Conservation (phyloP, 2,888 invertebrate species). For the Leptinotarsa peninsularis region DNA sequence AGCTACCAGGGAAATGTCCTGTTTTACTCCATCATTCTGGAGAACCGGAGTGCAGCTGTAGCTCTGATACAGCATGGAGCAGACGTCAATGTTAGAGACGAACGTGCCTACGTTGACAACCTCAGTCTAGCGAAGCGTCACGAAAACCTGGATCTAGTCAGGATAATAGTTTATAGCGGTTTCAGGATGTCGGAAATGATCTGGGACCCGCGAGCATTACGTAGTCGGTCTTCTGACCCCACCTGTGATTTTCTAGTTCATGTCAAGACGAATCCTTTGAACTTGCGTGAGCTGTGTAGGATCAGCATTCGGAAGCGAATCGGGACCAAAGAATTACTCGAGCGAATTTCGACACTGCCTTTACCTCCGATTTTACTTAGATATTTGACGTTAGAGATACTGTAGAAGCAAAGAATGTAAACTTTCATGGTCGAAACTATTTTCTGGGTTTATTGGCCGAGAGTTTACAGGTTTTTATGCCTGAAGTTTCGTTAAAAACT, state of each 20-base stretch:
- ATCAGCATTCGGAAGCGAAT: conserved; percentile 69
- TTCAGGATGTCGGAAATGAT: conserved; percentile 62
- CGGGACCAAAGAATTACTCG: conserved; percentile 59
- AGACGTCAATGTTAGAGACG: conserved; percentile 73
- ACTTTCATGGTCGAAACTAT: too few species aligned
- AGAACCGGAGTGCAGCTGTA: conserved; percentile 68
- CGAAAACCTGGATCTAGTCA: conserved; percentile 62
- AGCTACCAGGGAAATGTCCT: conserved; percentile 65
- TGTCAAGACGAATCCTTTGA: conserved; percentile 66
- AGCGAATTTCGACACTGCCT: conserved; percentile 67
- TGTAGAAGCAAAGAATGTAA: conserved; percentile 38
- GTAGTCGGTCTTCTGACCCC: conserved; percentile 56
- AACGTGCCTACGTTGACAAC: conserved; percentile 71
- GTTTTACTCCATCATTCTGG: conserved; percentile 65
- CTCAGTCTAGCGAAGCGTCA: conserved; percentile 69
- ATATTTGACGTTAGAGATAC: conserved; percentile 71
- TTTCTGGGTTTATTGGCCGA: too few species aligned
- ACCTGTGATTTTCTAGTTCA: conserved; percentile 60
- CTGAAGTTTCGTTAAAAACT: too few species aligned
- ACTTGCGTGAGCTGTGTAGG: conserved; percentile 71
- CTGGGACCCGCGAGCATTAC: conserved; percentile 60
- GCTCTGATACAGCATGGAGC: conserved; percentile 73
- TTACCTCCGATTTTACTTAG: conserved; percentile 71
- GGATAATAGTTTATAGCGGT: conserved; percentile 65
- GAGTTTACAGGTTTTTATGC: too few species aligned